phyloP scores from a whole-genome alignment of 2,113 vertebrate species.

The Nannospalax galili region DNA sequence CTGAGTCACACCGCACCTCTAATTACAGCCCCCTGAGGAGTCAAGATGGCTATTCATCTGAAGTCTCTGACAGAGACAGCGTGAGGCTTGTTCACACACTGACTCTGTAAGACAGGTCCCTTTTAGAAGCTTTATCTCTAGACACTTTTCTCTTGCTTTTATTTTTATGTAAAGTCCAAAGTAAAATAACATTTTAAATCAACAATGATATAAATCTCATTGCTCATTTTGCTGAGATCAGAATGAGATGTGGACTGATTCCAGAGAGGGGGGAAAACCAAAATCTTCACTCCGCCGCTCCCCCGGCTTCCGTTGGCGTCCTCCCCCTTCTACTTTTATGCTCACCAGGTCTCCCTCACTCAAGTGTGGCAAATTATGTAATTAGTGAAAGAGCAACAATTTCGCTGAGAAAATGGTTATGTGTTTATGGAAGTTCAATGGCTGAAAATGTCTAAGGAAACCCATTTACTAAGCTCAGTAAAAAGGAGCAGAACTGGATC shows the following conservation, averaged over 20 bases:
- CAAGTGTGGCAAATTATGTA: conserved; percentile 70
- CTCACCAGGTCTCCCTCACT: conserved; percentile 65
- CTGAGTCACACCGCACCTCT: not conserved
- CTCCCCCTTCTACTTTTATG: not conserved
- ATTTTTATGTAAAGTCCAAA: conserved; percentile 60
- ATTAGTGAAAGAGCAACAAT: conserved; percentile 76
- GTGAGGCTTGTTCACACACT: not conserved
- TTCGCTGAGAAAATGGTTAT: conserved; percentile 74
- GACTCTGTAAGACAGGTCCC: not conserved
- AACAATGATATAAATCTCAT: conserved; percentile 51
- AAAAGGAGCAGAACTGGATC: conserved; percentile 32
- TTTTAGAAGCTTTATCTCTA: not conserved
- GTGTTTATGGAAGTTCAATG: conserved; percentile 69
- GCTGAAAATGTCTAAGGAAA: conserved; percentile 60
- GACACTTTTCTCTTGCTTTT: conserved; percentile 2
- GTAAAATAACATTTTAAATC: conserved; percentile 57
- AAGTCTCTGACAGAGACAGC: not conserved
- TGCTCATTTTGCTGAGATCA: conserved; percentile 42
- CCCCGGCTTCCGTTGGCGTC: not conserved
- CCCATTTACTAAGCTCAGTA: conserved; percentile 32
- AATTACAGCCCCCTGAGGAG: not conserved
- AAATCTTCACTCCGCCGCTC: not conserved
- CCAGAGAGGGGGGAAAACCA: not conserved
- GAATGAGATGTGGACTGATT: conserved; percentile 48
- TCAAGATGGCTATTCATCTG: not conserved